Conservation (phyloP, 2,113 vertebrate genomes). For the Carlito syrichta region DNA sequence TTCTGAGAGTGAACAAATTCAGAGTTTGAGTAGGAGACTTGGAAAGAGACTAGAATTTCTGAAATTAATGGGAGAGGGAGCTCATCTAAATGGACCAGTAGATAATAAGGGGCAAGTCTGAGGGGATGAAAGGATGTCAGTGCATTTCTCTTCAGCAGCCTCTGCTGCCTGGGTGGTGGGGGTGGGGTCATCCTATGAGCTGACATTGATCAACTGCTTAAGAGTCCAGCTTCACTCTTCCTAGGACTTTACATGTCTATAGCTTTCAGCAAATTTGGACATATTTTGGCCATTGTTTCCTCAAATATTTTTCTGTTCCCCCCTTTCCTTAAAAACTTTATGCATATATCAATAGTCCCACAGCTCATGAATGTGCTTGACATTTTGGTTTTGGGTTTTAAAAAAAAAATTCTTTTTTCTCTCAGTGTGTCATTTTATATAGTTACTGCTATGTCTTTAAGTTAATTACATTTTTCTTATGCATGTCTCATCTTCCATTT, state of each 20-base stretch:
- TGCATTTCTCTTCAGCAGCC: background rate
- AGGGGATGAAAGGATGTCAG: rapidly evolving
- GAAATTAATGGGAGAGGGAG: background rate
- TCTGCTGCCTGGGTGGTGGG: background rate
- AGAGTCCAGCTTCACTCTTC: background rate
- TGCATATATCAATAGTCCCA: too few relatives aligned
- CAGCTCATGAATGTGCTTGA: background rate
- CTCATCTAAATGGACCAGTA: background rate
- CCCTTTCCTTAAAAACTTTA: background rate
- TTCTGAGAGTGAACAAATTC: background rate
- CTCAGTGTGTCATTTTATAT: background rate
- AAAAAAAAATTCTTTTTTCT: background rate
- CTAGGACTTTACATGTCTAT: background rate
- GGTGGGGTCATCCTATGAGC: background rate
- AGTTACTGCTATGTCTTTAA: background rate
- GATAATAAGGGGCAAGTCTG: background rate
- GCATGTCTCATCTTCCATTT: background rate
- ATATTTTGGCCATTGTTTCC: background rate
- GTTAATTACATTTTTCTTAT: background rate
- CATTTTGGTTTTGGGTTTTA: background rate
- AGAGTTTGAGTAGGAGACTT: background rate
- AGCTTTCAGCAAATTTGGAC: background rate
- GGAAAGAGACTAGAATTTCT: background rate
- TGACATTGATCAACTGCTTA: background rate
- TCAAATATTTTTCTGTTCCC: background rate